Base-by-base conservation (phyloP, 1,140 invertebrate genomes). In the Euglossa dilemma region DNA sequence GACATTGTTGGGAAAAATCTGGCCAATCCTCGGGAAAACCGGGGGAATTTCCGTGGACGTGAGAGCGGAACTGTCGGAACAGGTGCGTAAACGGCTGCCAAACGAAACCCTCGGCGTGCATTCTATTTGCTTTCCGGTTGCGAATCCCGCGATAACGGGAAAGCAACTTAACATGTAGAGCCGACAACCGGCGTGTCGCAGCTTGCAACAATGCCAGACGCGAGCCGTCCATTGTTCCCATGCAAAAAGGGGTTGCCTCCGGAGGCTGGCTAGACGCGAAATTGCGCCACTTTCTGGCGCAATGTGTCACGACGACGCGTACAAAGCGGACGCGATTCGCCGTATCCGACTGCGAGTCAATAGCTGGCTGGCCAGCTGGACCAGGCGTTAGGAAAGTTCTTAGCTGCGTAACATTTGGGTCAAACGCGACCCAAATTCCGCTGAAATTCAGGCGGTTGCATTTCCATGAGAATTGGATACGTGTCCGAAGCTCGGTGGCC, bases 231-330 rank as follows among this genome's bases (percentile, higher is more conserved):
- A 67, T 82, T 82, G 84, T 85, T 61, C 36, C 23, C 59, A 20
- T 45, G 85, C 57, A 61, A 81, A 85, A 28, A 8, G 67, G 52
- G 56, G 66, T 8, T 18, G 54, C 50, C 47, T 52, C 11, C 36
- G 6, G 18, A 54, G 54, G 64, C 64, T 57, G 52, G 64, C 57
- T 75, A 54, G 36, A 54, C 77, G 63, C 69, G 78, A 85, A 87
- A 86, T 73, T 87, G 67, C 70, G 14, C 56, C 66, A 64, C 67
- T 86, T 75, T 86, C 85, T 69, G 11, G 5, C 54, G 56, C 70
- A 52, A 25, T 43, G 56, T 70, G 83, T 86, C 59, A 52, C 78
- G 54, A 54, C 28, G 73, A 28, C 59, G 67, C 54, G 36, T 45
- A 74, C 52, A 73, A 67, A 70, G 56, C 28, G 36, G 4, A 43